phyloP scores from a whole-genome alignment of 2,113 vertebrate species.

The Rhinolophus ferrumequinum region DNA sequence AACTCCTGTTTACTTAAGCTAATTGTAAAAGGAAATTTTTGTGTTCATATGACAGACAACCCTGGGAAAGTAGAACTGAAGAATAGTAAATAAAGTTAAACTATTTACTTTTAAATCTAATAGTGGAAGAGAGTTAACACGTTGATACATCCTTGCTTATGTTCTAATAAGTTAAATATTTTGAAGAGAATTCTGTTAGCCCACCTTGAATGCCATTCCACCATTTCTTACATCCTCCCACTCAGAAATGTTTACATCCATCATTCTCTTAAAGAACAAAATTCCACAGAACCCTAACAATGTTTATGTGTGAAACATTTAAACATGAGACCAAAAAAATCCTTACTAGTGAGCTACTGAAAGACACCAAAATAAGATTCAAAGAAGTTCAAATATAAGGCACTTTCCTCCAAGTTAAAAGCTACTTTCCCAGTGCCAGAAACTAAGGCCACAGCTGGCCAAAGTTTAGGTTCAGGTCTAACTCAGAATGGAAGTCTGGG shows the following conservation, averaged over 20 bases:
- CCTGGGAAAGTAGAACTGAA: neutral
- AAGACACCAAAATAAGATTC: slow-evolving; percentile 27
- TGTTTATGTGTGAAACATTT: slow-evolving; percentile 48
- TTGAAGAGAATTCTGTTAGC: slow-evolving; percentile 15
- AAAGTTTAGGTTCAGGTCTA: neutral
- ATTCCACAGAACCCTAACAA: slow-evolving; percentile 1
- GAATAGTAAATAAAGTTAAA: slow-evolving; percentile 8
- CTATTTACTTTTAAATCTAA: slow-evolving; percentile 33
- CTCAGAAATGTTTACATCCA: slow-evolving; percentile 44
- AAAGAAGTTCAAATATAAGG: slow-evolving; percentile 18
- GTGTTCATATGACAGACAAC: neutral
- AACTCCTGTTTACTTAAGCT: neutral
- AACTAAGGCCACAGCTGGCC: neutral
- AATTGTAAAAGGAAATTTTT: slow-evolving; percentile 20
- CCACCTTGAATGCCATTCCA: neutral
- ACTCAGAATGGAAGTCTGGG: neutral
- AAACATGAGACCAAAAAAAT: slow-evolving; percentile 31
- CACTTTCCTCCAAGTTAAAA: slow-evolving; percentile 24
- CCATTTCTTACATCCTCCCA: neutral
- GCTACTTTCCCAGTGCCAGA: slow-evolving; percentile 3
- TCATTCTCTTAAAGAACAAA: slow-evolving; percentile 41
- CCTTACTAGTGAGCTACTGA: slow-evolving; percentile 4
- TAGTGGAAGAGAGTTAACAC: neutral
- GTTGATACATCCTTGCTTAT: neutral
- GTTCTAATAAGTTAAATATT: slow-evolving; percentile 20